Evolutionary conservation across 2,888 invertebrate species (phyloP), one percentile per base, ranked within the genome.

Genomic region (Conistra vaccinii): DNA sequence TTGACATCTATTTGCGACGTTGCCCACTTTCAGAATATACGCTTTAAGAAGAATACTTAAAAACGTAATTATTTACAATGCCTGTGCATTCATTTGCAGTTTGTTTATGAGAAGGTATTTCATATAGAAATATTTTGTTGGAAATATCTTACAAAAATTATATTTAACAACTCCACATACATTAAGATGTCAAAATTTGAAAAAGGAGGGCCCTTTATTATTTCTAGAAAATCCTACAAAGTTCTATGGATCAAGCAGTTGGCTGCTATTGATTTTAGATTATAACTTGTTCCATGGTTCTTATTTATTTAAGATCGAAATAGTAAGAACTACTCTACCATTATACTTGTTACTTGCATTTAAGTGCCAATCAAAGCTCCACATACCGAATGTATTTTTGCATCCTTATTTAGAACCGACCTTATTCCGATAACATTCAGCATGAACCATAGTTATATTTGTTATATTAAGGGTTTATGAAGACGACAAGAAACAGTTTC

Each of bases 131-230:
- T 45, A 23, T 74, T 65, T 51, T 55, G 10, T 57, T 42, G 17
- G 39, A 32, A 26, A 58, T 77, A 48, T 76, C 17, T 45, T 42
- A 14, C 3, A 62, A 9, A 42, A 57, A 58, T 35, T 68, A 76
- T 74, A 32, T 35, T 45, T 29, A 45, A 26, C n/a, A 51, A 23
- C 26, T 70, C 17, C 45, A 62, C 39, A 78, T 57, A 77, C 42
- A 78, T 45, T 77, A 39, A 69, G 20, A 76, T 63, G 69, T 51
- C n/a, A 69, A 69, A 60, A 61, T 57, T 57, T 14, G 32, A 42
- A 51, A 55, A 69, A 55, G 29, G n/a, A 35, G n/a, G 20, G 12
- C 12, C 29, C 20, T 78, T 57, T 63, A 73, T 39, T 55, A 65
- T 61, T 66, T 61, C 39, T 66, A 66, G 23, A 26, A 65, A 48